phyloP scores from a whole-genome alignment of 1,140 invertebrate species.

The Camponotus vicinus region DNA sequence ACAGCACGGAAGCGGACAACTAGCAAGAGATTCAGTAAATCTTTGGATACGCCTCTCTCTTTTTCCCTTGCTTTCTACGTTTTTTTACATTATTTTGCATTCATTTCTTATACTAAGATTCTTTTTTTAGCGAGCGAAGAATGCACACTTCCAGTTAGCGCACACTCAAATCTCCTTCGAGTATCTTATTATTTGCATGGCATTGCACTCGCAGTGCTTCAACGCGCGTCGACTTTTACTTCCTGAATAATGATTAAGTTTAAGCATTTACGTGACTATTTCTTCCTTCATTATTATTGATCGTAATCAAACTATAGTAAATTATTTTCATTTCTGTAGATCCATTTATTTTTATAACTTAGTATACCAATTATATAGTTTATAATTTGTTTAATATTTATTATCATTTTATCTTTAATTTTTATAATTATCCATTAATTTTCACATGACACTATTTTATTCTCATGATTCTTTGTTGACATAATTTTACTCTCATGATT shows the following conservation, averaged over 20 bases:
- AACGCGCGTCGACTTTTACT: conserved; percentile 27
- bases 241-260: conserved; percentile 53
- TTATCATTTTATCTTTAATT: background rate
- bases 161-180: conserved; percentile 64
- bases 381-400: conserved; percentile 3
- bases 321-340: conserved; percentile 4
- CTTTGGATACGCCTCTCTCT: conserved; percentile 59
- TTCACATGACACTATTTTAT: background rate
- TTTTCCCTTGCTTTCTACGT: background rate
- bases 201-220: conserved; percentile 18
- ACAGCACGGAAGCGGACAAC: conserved; percentile 65
- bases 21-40: conserved; percentile 68
- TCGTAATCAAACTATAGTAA: background rate
- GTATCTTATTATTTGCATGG: conserved; percentile 37
- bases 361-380: background rate
- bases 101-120: conserved; percentile 64
- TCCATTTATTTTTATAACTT: background rate
- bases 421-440: background rate
- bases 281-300: conserved; percentile 33
- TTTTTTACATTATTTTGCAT: conserved; percentile 62
- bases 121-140: conserved; percentile 52
- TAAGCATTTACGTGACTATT: background rate
- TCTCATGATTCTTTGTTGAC: background rate
- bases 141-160: conserved; percentile 50
- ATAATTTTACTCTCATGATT: background rate